Base-by-base conservation (phyloP, 2,888 invertebrate species). In the Apamea anceps region DNA sequence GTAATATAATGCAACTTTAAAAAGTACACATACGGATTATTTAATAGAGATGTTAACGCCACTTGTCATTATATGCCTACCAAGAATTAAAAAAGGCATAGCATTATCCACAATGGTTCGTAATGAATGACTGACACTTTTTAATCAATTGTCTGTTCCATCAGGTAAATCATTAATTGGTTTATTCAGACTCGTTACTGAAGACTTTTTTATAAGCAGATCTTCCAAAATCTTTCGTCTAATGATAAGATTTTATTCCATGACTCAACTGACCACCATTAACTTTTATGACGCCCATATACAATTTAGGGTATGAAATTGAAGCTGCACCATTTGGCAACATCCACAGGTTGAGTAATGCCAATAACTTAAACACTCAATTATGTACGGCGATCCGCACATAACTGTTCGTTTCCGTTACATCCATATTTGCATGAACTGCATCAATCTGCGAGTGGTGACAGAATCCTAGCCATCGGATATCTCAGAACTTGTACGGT, bases 371-470 rank as follows among this genome's bases (percentile, higher is more conserved):
- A 62, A 79, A 60, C 80, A 77, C 67, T 74, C 80, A 89, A 85
- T 84, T 86, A 81, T 66, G 80, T 76, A 82, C 45, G 79, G 78
- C 89, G 62, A 82, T 83, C 77, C 71, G 18, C 79, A 25, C 79
- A 78, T 85, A 81, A 70, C 81, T 77, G n/a, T 77, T 32, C 62
- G 80, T 81, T 86, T 89, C 85, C 81, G 79, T 77, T 86, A 75
- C 63, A 82, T 80, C 89, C 82, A 82, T 89, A 87, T 88, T 84
- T 88, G 82, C 85, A 88, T 86, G 76, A 73, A 77, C 87, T 83
- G 77, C 78, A 77, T 82, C 83, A 87, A 87, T 87, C 78, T 75
- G 62, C 68, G 75, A 54, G 48, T 65, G 60, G 45, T 70, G 71
- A 72, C 51, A 77, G 81, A 81, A 86, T 84, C 66, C 62, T 21